These are phyloP conservation scores for Meriones unguiculatus DNA, from an alignment of 2,113 vertebrate genomes.

Conservation along the genomic window DNA sequence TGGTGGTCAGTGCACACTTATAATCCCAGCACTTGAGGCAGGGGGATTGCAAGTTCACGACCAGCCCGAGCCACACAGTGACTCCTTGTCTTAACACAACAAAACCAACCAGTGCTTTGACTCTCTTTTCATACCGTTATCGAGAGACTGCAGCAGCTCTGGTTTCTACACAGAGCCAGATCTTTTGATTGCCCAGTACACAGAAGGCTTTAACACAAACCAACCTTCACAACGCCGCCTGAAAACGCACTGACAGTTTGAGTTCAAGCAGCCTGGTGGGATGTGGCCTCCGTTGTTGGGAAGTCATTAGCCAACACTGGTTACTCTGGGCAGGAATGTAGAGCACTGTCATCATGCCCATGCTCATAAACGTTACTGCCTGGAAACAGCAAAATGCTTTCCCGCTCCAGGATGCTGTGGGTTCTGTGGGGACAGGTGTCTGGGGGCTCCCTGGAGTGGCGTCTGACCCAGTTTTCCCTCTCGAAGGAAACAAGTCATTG, in stretches of 20 bases:
- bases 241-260: not conserved
- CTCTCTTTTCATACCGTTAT: not conserved
- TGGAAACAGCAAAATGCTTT: not conserved
- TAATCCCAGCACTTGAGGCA: not conserved
- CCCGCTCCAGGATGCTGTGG: not conserved
- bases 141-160: not conserved
- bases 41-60: not conserved
- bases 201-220: not conserved
- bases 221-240: not conserved
- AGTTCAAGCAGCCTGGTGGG: not conserved
- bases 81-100: not conserved
- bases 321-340: fast-evolving
- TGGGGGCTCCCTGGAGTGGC: not conserved
- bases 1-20: not conserved
- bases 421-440: not conserved
- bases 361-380: not conserved
- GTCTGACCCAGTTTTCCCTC: slow-evolving; percentile 66
- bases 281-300: not conserved
- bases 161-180: not conserved
- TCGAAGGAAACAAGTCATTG: slow-evolving; percentile 6
- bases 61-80: not conserved
- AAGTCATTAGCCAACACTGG: not conserved
- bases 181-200: not conserved
- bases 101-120: not conserved
- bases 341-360: not conserved